Percentiles rank a stretch among this genome's conserved stretches.
Evolutionary conservation across 2,797 vertebrate genomes (phyloP).

Genomic region (Buphagus erythrorhynchus): DNA sequence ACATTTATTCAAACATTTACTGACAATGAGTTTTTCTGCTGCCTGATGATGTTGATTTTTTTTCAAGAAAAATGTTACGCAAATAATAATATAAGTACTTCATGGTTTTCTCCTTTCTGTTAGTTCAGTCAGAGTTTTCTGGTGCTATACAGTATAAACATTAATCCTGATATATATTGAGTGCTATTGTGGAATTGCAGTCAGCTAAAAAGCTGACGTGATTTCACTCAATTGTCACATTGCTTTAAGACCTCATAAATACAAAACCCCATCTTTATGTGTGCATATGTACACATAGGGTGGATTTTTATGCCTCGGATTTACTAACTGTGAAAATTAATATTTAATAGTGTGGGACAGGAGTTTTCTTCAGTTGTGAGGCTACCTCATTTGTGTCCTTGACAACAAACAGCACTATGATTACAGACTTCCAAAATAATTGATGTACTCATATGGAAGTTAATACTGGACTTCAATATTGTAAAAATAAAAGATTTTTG

Average conservation of each 20-base stretch:
- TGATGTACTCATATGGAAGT: background rate
- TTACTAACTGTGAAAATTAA: background rate
- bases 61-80: background rate
- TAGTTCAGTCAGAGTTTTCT: background rate
- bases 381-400: background rate
- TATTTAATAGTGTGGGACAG: background rate
- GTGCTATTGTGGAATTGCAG: background rate
- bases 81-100: background rate
- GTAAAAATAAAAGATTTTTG: background rate
- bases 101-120: background rate
- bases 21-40: background rate
- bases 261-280: background rate
- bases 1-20: background rate
- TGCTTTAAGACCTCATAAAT: background rate
- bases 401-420: background rate
- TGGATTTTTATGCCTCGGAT: background rate
- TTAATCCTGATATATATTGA: background rate
- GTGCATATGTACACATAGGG: background rate
- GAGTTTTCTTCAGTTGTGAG: background rate
- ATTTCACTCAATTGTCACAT: background rate
- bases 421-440: background rate
- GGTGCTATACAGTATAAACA: background rate
- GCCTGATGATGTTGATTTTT: background rate
- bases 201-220: fast-evolving
- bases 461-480: background rate